Evolutionary conservation across 2,888 invertebrate genomes (phyloP), one percentile per base, ranked within the genome.

Genomic region (Orgyia antiqua): DNA sequence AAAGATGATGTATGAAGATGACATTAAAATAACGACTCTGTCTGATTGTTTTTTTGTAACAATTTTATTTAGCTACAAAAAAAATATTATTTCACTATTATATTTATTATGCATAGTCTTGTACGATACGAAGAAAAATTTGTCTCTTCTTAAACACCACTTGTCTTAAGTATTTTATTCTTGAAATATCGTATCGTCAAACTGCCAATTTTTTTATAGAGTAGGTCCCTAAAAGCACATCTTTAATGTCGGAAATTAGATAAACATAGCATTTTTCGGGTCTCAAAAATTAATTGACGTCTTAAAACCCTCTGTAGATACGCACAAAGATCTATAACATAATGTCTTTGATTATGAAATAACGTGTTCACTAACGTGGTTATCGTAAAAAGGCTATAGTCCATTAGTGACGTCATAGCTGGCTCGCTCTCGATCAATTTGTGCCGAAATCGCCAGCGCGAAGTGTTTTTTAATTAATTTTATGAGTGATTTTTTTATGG

Each of bases 391-490:
- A 55, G 61, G 63, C 71, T 71, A 53, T 72, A 68, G 51, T 74
- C 84, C 84, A 83, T 86, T 86, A 84, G 78, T 71, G 76, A 69
- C 64, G 69, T 74, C 76, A 71, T 62, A 48, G 50, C 42, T 37
- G 38, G 42, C 27, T 66, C 64, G 68, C 77, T 78, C 80, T 74
- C 79, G 70, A 75, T 84, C 82, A 83, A 84, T 83, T 84, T 83
- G 80, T 67, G 61, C 65, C 65, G 64, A 70, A 82, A 82, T 80
- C 83, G 68, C 73, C 70, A 59, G 70, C 72, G 72, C 74, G 82
- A 82, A 83, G 84, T 80, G 83, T 82, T 83, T 84, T 82, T 84
- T 83, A 83, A 84, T 84, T 83, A 83, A 82, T 83, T 80, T 84
- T 79, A 79, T 83, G 80, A 77, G 72, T 74, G 77, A 78, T 68